phyloP scores from a whole-genome alignment of 2,888 invertebrate genomes.

The Drosophila siamana region DNA sequence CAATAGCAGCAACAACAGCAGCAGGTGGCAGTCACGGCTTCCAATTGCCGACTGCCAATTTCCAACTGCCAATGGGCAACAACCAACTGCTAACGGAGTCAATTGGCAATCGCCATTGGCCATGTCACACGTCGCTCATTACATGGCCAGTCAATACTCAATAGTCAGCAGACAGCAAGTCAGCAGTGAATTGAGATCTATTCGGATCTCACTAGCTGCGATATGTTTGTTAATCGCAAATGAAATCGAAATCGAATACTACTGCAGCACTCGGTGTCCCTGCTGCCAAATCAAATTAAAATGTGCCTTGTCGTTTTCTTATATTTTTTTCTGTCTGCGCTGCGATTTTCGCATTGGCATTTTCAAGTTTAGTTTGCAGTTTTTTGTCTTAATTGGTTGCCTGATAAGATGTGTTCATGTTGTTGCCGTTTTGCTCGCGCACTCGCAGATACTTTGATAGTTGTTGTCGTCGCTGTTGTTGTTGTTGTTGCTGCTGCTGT shows the following conservation, averaged over 20 bases:
- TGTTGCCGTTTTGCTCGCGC: slow-evolving; percentile 54
- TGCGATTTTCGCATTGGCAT: slow-evolving; percentile 65
- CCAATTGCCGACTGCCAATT: slow-evolving; percentile 22
- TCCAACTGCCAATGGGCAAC: slow-evolving; percentile 20
- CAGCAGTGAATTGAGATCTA: slow-evolving; percentile 5
- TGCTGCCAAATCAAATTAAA: slow-evolving; percentile 72
- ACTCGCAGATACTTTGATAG: slow-evolving; percentile 35
- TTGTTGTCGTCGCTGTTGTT: slow-evolving; percentile 2
- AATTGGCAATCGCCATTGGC: slow-evolving; percentile 59
- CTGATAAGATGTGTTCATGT: slow-evolving; percentile 78
- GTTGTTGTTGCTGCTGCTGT: slow-evolving; percentile 15
- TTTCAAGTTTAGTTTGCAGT: slow-evolving; percentile 61
- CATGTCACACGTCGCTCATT: slow-evolving; percentile 73
- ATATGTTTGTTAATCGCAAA: slow-evolving; percentile 61
- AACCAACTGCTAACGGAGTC: slow-evolving; percentile 40
- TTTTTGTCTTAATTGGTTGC: slow-evolving; percentile 77
- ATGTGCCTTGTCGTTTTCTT: slow-evolving; percentile 43
- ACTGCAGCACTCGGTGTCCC: slow-evolving; percentile 13
- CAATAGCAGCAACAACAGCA: slow-evolving; percentile 46
- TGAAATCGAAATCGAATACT: slow-evolving; percentile 61
- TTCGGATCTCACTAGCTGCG: background rate
- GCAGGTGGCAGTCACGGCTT: slow-evolving; percentile 67
- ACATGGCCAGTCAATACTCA: slow-evolving; percentile 33
- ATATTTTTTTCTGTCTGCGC: slow-evolving; percentile 18
- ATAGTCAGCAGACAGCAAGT: slow-evolving; percentile 8